Base-by-base conservation (phyloP, 1,140 invertebrate species). In the Heterodera schachtii region DNA sequence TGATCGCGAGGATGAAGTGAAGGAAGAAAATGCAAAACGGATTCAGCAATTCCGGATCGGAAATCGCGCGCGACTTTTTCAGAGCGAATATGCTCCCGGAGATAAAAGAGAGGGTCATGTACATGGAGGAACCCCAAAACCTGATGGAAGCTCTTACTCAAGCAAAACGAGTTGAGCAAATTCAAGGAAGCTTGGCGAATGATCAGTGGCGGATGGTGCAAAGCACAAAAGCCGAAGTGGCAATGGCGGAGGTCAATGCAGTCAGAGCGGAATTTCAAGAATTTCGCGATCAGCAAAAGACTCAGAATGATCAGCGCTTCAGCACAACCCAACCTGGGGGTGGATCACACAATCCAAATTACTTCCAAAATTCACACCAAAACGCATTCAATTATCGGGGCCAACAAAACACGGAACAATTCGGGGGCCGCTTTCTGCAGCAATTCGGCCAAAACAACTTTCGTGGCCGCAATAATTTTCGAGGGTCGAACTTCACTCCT, bases 121-220 rank as follows among this genome's bases (percentile, higher is more conserved):
- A 16, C 16, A 60, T 75, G 49, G 21, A 47, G 9, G n/a, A 49
- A 11, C 49, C 73, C 9, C 13, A 9, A 21, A 31, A 6, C 3
- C 21, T 75, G 41, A 44, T 47, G 13, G 41, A 46, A 3, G 31
- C 73, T 3, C 7, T 75, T 8, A 47, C 9, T 3, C 43, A 47
- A 13, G 73, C 73, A 9, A 75, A 75, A 75, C 47, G 60, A 46
- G 41, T 75, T 75, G 73, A 75, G 41, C 47, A 75, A 47, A 41
- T 75, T 16, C 49, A 13, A 4, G 60, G 43, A 57, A 9, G 47
- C 3, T 31, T 75, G 11, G 41, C 21, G 11, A 44, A 75, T 1
- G 73, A 75, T 41, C 9, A 3, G 3, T 75, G 73, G 73, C 46
- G 43, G 11, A n/a, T 31, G 47, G 7, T 44, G 1, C 49, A 75